These are phyloP conservation scores for Hemibates koningsi DNA, from an alignment of 2,113 vertebrate genomes.

Conservation along the genomic window DNA sequence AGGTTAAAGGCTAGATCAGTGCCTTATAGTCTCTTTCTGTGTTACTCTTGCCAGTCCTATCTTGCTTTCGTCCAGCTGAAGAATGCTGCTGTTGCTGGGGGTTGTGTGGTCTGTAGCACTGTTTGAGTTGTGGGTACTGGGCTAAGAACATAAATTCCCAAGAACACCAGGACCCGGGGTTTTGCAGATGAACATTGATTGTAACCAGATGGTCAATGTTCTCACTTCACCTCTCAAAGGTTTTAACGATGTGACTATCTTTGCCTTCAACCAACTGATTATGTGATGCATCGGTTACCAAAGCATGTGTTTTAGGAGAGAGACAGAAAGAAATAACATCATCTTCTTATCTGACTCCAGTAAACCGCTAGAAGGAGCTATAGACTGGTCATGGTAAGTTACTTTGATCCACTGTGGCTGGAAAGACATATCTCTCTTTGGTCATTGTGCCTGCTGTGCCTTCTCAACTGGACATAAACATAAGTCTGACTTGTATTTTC, in stretches of 20 bases:
- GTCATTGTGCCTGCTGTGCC: background rate
- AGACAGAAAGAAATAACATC: background rate
- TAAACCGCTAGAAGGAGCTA: background rate
- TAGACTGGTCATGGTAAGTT: background rate
- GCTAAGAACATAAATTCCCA: background rate
- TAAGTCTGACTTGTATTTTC: slow-evolving; percentile 6
- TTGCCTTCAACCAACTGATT: background rate
- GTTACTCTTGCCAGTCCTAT: background rate
- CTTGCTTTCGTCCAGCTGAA: background rate
- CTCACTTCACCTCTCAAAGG: background rate
- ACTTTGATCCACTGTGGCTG: background rate
- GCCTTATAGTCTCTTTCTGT: background rate
- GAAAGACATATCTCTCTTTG: background rate
- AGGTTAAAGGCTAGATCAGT: background rate
- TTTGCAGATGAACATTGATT: background rate
- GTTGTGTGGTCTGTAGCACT: background rate
- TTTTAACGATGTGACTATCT: background rate
- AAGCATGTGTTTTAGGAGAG: background rate
- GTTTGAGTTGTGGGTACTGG: background rate
- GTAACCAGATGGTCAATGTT: background rate
- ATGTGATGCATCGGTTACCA: background rate
- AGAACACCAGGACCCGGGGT: background rate
- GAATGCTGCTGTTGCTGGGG: background rate
- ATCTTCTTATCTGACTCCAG: background rate
- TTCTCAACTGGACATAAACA: slow-evolving; percentile 19